phyloP scores from a whole-genome alignment of 2,888 invertebrate species.

The Ormyrus pomaceus region DNA sequence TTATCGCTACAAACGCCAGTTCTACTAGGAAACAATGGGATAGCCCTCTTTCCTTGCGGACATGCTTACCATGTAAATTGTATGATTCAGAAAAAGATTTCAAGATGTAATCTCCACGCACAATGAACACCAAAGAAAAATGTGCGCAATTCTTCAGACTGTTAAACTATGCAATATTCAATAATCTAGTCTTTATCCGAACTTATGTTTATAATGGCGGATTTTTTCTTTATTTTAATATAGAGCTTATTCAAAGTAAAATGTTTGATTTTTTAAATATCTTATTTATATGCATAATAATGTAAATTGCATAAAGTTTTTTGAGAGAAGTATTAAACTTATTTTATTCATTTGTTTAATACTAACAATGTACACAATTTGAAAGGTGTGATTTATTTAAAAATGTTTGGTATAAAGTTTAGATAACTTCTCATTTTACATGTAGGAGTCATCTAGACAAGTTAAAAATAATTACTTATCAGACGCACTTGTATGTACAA shows the following conservation, averaged over 20 bases:
- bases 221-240: conserved; percentile 32
- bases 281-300: conserved; percentile 32
- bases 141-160: conserved; percentile 6
- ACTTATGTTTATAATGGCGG: conserved; percentile 13
- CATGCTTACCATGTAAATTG: conserved; percentile 81
- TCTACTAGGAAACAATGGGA: conserved; percentile 79
- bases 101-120: conserved; percentile 72
- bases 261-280: conserved; percentile 31
- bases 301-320: conserved; percentile 40
- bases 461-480: conserved; percentile 28
- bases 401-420: conserved; percentile 44
- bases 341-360: conserved; percentile 50
- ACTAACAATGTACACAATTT: conserved; percentile 45
- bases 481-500: conserved; percentile 51
- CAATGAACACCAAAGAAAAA: conserved; percentile 49
- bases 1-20: conserved; percentile 79
- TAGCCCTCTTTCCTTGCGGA: conserved; percentile 81
- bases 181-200: conserved; percentile 46
- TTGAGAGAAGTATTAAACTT: conserved; percentile 48
- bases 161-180: conserved; percentile 30
- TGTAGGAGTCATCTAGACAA: conserved; percentile 43
- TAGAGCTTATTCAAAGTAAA: conserved; percentile 24
- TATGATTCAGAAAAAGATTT: conserved; percentile 78
- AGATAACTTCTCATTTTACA: conserved; percentile 35
- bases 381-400: conserved; percentile 26